Evolutionary conservation across 2,888 invertebrate genomes (phyloP).

Genomic region (Hydrotaea cyrtoneurina): DNA sequence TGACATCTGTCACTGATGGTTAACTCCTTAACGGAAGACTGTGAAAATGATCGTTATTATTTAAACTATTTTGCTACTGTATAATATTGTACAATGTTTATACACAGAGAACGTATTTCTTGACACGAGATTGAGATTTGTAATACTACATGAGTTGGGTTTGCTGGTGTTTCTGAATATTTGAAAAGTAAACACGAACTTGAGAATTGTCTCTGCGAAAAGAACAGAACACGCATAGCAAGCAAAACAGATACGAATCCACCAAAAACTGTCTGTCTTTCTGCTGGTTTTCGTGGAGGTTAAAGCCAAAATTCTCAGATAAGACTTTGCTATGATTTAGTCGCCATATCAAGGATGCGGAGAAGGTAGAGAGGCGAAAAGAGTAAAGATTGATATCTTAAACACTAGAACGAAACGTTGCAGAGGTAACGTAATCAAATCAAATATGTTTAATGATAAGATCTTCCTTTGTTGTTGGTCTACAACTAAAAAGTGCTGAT

Average conservation of each 20-base stretch:
- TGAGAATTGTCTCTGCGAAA: slow-evolving; percentile 28
- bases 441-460: slow-evolving; percentile 39
- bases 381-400: slow-evolving; percentile 24
- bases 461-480: background rate
- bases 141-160: background rate
- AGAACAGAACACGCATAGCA: background rate
- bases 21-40: too few relatives aligned
- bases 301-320: slow-evolving; percentile 11
- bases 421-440: slow-evolving; percentile 43
- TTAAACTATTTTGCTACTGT: too few relatives aligned
- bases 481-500: slow-evolving; percentile 27
- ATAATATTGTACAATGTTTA: too few relatives aligned
- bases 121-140: slow-evolving; percentile 39
- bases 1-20: too few relatives aligned
- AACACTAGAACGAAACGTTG: slow-evolving; percentile 29
- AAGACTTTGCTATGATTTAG: background rate
- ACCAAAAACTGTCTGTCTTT: slow-evolving; percentile 18
- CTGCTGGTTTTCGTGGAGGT: slow-evolving; percentile 10
- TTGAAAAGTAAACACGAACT: slow-evolving; percentile 7
- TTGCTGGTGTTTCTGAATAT: background rate
- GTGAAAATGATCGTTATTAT: too few relatives aligned
- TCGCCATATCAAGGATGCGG: background rate
- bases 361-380: background rate
- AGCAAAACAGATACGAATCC: background rate
- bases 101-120: background rate